Conservation (phyloP, 2,888 invertebrate species). For the Smittia sp. region DNA sequence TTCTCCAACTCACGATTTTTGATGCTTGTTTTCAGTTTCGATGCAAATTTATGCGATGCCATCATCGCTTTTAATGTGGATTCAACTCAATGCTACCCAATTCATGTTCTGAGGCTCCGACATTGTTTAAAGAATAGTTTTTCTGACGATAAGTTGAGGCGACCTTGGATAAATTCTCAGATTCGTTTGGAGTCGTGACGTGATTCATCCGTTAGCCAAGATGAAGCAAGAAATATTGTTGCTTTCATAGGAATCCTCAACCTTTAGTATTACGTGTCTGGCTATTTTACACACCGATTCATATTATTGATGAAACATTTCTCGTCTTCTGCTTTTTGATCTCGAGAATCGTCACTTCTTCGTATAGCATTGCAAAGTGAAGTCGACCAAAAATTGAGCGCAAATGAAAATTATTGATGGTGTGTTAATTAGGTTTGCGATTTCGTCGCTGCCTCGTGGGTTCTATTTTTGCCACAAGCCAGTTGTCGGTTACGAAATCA, state of each 20-base stretch:
- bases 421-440: background rate
- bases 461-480: too few species aligned
- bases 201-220: too few species aligned
- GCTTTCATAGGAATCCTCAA: too few species aligned
- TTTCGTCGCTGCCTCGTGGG: too few species aligned
- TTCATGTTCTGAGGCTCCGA: background rate
- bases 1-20: background rate
- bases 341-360: too few species aligned
- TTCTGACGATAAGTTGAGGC: background rate
- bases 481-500: too few species aligned
- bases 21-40: background rate
- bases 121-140: background rate
- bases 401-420: constrained; percentile 17
- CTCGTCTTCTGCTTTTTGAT: too few species aligned
- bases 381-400: background rate
- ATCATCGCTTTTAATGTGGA: background rate
- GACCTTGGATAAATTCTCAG: background rate
- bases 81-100: constrained; percentile 12
- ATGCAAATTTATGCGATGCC: background rate
- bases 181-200: too few species aligned
- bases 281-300: too few species aligned
- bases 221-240: too few species aligned
- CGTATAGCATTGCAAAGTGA: background rate
- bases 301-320: too few species aligned
- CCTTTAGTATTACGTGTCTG: too few species aligned